Evolutionary conservation across 2,797 vertebrate genomes (phyloP).

Genomic region (Hypotaenidia philippensis): DNA sequence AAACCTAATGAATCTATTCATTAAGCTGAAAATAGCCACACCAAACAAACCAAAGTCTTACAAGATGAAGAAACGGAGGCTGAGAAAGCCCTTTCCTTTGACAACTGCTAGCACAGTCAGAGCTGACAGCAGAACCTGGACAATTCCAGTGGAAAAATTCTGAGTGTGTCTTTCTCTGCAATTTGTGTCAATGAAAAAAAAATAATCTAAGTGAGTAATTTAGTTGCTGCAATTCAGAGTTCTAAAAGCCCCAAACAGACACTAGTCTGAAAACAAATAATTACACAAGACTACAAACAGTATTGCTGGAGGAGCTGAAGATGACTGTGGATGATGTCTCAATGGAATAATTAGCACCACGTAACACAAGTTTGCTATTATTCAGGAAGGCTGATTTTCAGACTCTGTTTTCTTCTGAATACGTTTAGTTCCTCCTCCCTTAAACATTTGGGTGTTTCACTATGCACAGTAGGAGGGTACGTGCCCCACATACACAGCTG

Average conservation of each 20-base stretch:
- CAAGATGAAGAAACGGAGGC: not conserved
- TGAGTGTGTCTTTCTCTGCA: not conserved
- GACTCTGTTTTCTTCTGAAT: not conserved
- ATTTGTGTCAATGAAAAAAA: not conserved
- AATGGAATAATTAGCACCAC: slow-evolving; percentile 10
- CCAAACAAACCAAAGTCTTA: not conserved
- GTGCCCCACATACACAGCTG: accelerated
- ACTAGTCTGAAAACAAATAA: slow-evolving; percentile 36
- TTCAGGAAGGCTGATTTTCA: slow-evolving; percentile 7
- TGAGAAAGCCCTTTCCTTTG: not conserved
- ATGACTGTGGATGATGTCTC: not conserved
- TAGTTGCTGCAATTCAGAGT: slow-evolving; percentile 1
- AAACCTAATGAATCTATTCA: not conserved
- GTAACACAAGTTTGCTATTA: not conserved
- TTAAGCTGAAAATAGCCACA: not conserved
- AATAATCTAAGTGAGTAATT: not conserved
- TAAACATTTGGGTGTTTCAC: not conserved
- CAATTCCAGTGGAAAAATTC: not conserved
- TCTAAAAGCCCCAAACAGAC: not conserved
- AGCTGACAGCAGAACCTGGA: not conserved
- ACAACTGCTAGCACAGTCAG: not conserved
- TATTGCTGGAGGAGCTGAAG: not conserved
- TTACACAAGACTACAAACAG: slow-evolving; percentile 14
- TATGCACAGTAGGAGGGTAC: accelerated
- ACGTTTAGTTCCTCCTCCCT: not conserved